Evolutionary conservation across 2,113 vertebrate genomes (phyloP).

Genomic region (Leucosticte australis): DNA sequence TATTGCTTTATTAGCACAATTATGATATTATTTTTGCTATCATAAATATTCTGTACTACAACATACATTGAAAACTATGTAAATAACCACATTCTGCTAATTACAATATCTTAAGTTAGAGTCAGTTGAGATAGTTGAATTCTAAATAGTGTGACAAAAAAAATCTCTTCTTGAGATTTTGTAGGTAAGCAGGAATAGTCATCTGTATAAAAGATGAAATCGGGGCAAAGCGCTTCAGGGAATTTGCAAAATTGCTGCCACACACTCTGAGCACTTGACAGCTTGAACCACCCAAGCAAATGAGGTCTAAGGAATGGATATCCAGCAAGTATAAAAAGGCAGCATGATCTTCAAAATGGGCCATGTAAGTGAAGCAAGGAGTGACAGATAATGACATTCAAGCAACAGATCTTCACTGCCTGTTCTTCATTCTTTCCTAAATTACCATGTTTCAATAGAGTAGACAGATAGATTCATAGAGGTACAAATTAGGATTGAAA

Average conservation of each 20-base stretch:
- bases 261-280: neutral
- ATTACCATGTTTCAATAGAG: neutral
- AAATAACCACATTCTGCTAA: neutral
- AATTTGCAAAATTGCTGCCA: neutral
- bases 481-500: neutral
- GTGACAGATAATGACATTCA: neutral
- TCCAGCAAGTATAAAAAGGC: neutral
- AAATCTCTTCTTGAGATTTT: neutral
- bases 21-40: neutral
- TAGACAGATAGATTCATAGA: neutral
- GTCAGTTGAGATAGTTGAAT: neutral
- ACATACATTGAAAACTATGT: neutral
- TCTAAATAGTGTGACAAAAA: neutral
- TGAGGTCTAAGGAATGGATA: neutral
- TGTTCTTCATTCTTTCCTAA: neutral
- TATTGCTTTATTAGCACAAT: neutral
- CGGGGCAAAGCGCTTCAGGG: neutral
- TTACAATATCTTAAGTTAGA: neutral
- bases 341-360: neutral
- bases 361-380: neutral
- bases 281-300: neutral
- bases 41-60: neutral
- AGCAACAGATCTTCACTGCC: neutral
- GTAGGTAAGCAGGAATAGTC: neutral
- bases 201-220: neutral